Evolutionary conservation across 2,888 invertebrate genomes (phyloP), one percentile per base, ranked within the genome.

Genomic region (Archips crataeganus): DNA sequence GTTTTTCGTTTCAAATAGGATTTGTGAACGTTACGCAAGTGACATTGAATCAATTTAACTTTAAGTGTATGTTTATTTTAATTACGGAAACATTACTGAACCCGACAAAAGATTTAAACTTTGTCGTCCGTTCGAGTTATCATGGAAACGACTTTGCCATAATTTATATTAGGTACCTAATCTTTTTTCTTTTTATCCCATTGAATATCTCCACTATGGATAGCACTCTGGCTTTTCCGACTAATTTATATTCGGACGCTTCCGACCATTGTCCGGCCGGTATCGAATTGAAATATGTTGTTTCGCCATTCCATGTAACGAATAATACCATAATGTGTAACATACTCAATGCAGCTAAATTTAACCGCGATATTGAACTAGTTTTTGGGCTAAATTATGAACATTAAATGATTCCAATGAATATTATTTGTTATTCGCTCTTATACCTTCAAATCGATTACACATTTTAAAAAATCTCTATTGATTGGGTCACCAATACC

Each of bases 241-340:
- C 90, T 91, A 74, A 92, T 93, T 91, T 93, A 94, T 94, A 91
- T 93, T 90, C 94, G 85, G 85, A 84, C 82, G 89, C 89, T 92
- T 93, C 93, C 94, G 93, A 87, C 88, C 91, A 90, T 89, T 91
- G 92, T 91, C 87, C 89, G 85, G 80, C 84, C 87, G 93, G 89
- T 94, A 94, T 89, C 93, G 92, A 84, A 86, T 89, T 94, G 94
- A 94, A 93, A 93, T 94, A 94, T 89, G 88, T 91, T 91, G 93
- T 93, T 92, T 89, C 86, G 88, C 84, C 85, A 87, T 88, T 87
- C 88, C 87, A 86, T 83, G 82, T 84, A 79, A 82, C 83, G 85
- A 87, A 91, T 88, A 90, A 89, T 87, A 78, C 36, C 36, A 23
- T 23, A 23, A 23, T 36, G 6, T 76, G 49, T 51, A 45, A 67